Conservation (phyloP, 2,888 invertebrate species). For the Prosapia bicincta region DNA sequence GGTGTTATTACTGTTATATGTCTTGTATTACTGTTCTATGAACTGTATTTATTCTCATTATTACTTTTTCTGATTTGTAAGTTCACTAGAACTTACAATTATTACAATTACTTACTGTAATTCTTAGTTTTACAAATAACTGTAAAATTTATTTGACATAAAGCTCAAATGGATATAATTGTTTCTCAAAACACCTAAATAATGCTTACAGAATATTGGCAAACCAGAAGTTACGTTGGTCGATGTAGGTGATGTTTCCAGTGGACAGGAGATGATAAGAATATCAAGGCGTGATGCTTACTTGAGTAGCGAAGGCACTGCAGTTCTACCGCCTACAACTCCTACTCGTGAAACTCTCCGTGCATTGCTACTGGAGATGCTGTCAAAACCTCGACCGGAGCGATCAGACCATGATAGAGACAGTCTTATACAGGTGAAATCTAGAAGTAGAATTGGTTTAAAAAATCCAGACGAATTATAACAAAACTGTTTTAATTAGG, state of each 20-base stretch:
- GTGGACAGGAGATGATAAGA: constrained; percentile 24
- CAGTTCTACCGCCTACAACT: constrained; percentile 24
- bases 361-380: constrained; percentile 21
- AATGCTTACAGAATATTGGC: constrained; percentile 13
- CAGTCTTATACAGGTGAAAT: constrained; percentile 21
- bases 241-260: constrained; percentile 20
- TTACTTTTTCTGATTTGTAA: no score
- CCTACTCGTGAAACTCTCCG: constrained; percentile 19
- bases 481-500: background rate
- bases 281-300: constrained; percentile 28
- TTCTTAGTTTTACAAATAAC: no score
- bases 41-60: no score
- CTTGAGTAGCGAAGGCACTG: constrained; percentile 29
- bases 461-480: constrained; percentile 29
- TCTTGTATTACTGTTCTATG: no score
- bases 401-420: constrained; percentile 12
- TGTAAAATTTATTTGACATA: no score
- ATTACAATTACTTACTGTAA: no score
- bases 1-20: no score
- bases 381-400: constrained; percentile 24
- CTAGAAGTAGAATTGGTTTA: constrained; percentile 20
- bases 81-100: no score
- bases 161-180: no score
- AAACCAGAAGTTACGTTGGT: constrained; percentile 22
- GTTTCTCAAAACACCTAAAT: no score